Evolutionary conservation across 2,797 vertebrate genomes (phyloP).

Genomic region (Enteromius trimaculatus): DNA sequence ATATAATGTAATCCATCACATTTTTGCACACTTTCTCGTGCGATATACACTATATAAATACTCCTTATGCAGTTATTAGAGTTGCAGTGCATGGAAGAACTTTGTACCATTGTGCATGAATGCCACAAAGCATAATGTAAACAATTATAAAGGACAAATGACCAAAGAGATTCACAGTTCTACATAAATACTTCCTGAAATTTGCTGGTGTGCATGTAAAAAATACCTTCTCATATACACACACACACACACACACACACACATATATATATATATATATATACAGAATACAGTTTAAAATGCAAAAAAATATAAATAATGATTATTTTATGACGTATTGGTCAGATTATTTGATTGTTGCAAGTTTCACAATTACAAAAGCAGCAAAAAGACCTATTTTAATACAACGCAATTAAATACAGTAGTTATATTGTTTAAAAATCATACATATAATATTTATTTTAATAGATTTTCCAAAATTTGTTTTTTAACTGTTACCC

Average conservation of each 20-base stretch:
- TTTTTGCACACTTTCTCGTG: not conserved
- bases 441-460: not conserved
- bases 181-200: conserved; percentile 24
- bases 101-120: conserved; percentile 22
- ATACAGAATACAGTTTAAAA: conserved; percentile 21
- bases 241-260: too few species aligned
- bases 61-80: not conserved
- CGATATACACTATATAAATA: not conserved
- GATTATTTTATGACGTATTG: not conserved
- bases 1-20: conserved; percentile 9
- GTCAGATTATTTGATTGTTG: not conserved
- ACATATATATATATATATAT: not conserved
- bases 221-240: not conserved
- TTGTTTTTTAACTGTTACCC: not conserved
- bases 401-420: not conserved
- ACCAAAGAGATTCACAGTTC: conserved; percentile 2
- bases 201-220: conserved; percentile 27
- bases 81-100: not conserved
- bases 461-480: not conserved
- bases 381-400: not conserved
- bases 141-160: conserved; percentile 33
- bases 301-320: not conserved
- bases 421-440: not conserved
- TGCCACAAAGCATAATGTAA: conserved; percentile 42
- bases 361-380: not conserved